These are phyloP conservation scores for Marmota flaviventris DNA, from an alignment of 2,113 vertebrate species.

Conservation along the genomic window DNA sequence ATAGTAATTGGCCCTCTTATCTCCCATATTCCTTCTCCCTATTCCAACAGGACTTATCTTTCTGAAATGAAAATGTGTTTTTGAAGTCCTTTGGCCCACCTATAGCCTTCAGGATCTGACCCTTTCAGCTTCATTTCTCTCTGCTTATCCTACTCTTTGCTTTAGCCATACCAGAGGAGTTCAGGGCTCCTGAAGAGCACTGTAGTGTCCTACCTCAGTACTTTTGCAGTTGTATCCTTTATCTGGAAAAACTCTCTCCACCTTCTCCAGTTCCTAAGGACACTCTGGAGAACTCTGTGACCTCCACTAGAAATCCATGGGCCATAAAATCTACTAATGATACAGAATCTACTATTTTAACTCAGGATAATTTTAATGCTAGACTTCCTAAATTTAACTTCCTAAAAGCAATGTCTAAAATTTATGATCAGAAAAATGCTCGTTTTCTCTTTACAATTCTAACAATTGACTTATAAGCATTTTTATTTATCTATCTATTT, in stretches of 20 bases:
- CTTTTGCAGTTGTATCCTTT: not conserved
- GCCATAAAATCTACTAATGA: not conserved
- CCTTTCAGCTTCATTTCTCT: not conserved
- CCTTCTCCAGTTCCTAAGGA: not conserved
- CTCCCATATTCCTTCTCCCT: not conserved
- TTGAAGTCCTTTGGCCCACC: not conserved
- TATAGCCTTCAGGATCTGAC: not conserved
- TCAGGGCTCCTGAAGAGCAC: not conserved
- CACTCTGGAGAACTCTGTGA: not conserved
- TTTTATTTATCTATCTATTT: not conserved
- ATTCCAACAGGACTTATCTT: not conserved
- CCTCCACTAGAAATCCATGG: not conserved
- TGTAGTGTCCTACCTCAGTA: not conserved
- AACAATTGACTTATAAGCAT: not conserved
- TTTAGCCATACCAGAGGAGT: not conserved
- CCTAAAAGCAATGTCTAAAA: not conserved
- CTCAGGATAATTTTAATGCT: constrained; percentile 53
- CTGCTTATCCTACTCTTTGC: not conserved
- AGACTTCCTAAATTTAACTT: constrained; percentile 33
- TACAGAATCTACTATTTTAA: not conserved
- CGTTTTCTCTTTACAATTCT: not conserved
- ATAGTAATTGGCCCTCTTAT: not conserved
- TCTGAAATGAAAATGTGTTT: not conserved
- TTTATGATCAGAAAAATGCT: not conserved
- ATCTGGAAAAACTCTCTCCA: not conserved